Evolutionary conservation across 1,140 invertebrate genomes (phyloP), one percentile per base, ranked within the genome.

Genomic region (Drosophila rhopaloa): DNA sequence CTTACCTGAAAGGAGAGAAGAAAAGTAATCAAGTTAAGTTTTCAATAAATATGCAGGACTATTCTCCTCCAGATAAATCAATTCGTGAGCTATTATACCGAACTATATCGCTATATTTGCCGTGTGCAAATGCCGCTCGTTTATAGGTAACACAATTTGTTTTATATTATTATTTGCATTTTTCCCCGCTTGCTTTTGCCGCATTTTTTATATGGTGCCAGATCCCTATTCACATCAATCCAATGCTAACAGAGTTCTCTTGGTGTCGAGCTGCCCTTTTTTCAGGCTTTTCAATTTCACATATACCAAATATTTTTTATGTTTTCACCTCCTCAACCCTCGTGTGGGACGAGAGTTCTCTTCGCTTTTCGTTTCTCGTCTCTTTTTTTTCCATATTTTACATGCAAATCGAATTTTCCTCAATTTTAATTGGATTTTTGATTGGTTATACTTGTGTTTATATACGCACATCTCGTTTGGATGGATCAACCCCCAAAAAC

Each of bases 391-490:
- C 83, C 83, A 85, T 91, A 91, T 91, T 91, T 91, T 91, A 91
- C 90, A 91, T 91, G 90, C 86, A 91, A 91, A 91, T 91, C 90
- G 90, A 91, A 91, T 91, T 91, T 91, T 90, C 82, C 90, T 91
- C 90, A 91, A 91, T 91, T 91, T 91, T 91, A 91, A 91, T 91
- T 91, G 90, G 90, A 91, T 91, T 91, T 91, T 91, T 91, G 90
- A 91, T 91, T 91, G 90, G 90, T 91, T 91, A 88, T 91, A 86
- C 82, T 88, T 89, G 85, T 91, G 82, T 91, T 83, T 90, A 88
- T 91, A 85, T 91, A 89, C 77, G 77, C 79, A 89, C 76, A 89
- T 73, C 81, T 68, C 81, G 66, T 79, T 80, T 62, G 41, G 51
- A 16, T 62, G 57, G 57, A 73, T 66, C 71, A 73, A 51, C 43